Base-by-base conservation (phyloP, 2,113 vertebrate species). In the Vulpes vulpes region DNA sequence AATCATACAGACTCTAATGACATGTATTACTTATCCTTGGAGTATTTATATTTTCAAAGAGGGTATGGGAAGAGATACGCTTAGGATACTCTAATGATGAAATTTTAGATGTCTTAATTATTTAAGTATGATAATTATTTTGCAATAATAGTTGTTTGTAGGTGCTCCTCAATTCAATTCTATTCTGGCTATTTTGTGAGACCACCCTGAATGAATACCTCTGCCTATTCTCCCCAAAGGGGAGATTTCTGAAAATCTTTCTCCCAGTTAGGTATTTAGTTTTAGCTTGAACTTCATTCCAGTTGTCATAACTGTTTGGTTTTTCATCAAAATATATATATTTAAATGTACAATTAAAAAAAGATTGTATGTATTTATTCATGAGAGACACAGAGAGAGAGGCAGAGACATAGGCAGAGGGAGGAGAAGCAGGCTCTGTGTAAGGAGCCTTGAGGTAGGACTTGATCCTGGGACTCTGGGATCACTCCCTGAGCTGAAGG, bases 171-270 rank as follows among this genome's bases (percentile, higher is more conserved):
- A 35, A 8, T 79, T 90, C 43, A 55, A 64, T 64, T 89, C 62
- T 67, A 19, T 90, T 64, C 15, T 49, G 35, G 25, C 35, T 76
- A 67, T 15, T 59, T 67, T 87, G 43, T 87, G 59, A 96, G 51
- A 76, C 30, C 6, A 67, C 30, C 17, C 16, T 76, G 57, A 19
- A 38, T 0, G 43, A 43, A 43, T 43, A 43, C 8, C 11, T 23
- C 32, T 86, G 51, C 14, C 15, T 17, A 64, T 53, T 55, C 7
- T 1, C 11, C 27, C 3, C 32, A 38, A 78, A 17, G 32, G 19
- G 32, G 23, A 81, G 38, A n/a, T 76, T 65, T 91, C 55, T 96
- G 59, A 87, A 92, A 92, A 76, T 69, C n/a, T 51, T 96, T 57
- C 14, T 67, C 16, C 35, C 60, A 1, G 53, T 62, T 74, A 82